Evolutionary conservation across 2,113 vertebrate genomes (phyloP).

Genomic region (Calcarius ornatus): DNA sequence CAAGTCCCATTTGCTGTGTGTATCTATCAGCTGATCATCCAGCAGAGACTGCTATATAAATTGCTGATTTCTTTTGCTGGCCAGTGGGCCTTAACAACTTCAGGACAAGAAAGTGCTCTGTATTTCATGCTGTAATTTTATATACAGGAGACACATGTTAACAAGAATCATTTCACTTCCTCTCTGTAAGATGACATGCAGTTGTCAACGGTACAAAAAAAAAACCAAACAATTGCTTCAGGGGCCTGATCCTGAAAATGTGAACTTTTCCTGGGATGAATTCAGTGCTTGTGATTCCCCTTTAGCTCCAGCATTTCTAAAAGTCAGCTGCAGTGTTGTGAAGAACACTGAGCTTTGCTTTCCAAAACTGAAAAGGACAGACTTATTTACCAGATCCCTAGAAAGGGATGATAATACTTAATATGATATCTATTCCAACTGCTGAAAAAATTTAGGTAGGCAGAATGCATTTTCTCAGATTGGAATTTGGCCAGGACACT

Average conservation of each 20-base stretch:
- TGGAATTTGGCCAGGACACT: conserved; percentile 28
- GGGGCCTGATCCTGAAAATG: neutral
- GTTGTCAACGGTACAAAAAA: neutral
- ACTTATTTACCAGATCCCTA: neutral
- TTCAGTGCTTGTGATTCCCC: neutral
- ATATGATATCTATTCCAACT: neutral
- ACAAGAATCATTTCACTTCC: neutral
- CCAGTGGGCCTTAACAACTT: neutral
- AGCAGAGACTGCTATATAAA: neutral
- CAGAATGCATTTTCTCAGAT: conserved; percentile 15
- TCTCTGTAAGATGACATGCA: neutral
- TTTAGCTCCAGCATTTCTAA: neutral
- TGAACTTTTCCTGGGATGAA: neutral
- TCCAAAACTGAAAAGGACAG: neutral
- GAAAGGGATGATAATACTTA: neutral
- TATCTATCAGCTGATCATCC: neutral
- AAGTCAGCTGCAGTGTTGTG: neutral
- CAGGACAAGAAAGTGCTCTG: neutral
- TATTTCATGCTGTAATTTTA: neutral
- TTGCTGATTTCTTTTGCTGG: neutral
- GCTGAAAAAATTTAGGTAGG: conserved; percentile 18
- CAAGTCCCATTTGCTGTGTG: neutral
- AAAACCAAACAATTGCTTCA: neutral
- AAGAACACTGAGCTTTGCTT: neutral
- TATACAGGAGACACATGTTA: neutral